These are phyloP conservation scores for Parambassis ranga DNA, from an alignment of 2,797 vertebrate species.

Conservation along the genomic window DNA sequence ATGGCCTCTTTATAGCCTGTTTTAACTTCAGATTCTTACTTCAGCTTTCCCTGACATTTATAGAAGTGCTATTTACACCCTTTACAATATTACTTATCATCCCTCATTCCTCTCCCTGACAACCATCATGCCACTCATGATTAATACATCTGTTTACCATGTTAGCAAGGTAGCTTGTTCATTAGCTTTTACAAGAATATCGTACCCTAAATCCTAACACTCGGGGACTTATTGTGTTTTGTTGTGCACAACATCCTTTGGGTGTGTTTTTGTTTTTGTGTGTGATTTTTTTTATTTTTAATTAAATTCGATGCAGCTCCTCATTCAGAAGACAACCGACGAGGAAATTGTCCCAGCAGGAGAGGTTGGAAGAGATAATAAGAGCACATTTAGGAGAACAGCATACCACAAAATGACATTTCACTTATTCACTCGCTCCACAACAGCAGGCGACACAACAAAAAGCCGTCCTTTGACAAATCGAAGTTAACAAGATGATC, in stretches of 20 bases:
- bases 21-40: background rate
- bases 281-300: slow-evolving; percentile 15
- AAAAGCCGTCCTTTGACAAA: background rate
- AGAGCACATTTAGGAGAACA: background rate
- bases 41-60: background rate
- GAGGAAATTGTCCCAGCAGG: slow-evolving; percentile 2
- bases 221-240: too few species aligned
- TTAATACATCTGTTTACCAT: too few species aligned
- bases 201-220: too few species aligned
- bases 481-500: background rate
- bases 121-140: too few species aligned
- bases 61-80: too few species aligned
- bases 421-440: slow-evolving; percentile 8
- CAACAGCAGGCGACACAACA: slow-evolving; percentile 23
- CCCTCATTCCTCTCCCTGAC: too few species aligned
- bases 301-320: too few species aligned
- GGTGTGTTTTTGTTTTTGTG: too few species aligned
- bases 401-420: slow-evolving; percentile 29
- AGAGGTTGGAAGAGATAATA: background rate
- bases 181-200: too few species aligned
- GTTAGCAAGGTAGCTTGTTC: too few species aligned
- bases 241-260: slow-evolving; percentile 41
- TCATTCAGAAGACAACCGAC: background rate
- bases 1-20: background rate
- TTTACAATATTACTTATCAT: too few species aligned